These are phyloP conservation scores for Acleris holmiana DNA, from an alignment of 2,888 invertebrate species.

Conservation along the genomic window DNA sequence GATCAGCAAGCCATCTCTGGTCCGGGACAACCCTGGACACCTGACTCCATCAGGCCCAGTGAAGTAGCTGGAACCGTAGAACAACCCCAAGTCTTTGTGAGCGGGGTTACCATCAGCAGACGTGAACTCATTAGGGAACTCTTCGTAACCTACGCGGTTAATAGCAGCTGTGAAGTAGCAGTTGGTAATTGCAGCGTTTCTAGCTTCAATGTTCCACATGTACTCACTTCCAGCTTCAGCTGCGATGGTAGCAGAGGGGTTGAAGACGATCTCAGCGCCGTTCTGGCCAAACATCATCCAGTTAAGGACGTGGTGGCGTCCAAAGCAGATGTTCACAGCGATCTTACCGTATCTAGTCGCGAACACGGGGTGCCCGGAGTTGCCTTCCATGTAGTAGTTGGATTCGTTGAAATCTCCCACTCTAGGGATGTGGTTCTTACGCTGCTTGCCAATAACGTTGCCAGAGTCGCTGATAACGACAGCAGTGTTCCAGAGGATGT, in stretches of 20 bases:
- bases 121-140: conserved; percentile 86
- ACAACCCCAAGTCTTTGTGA: conserved; percentile 94
- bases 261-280: conserved; percentile 99
- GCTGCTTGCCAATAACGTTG: conserved; percentile 95
- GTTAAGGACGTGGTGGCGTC: conserved; percentile 98
- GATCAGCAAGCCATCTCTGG: conserved; percentile 94
- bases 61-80: conserved; percentile 98
- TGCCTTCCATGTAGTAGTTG: conserved; percentile 98
- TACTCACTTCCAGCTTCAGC: conserved; percentile 91
- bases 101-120: conserved; percentile 88
- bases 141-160: conserved; percentile 97
- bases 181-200: conserved; percentile 98
- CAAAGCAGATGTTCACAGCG: conserved; percentile 98
- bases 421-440: conserved; percentile 99
- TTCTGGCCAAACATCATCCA: conserved; percentile 99
- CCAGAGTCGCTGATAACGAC: conserved; percentile 97
- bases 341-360: conserved; percentile 94
- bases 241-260: conserved; percentile 97
- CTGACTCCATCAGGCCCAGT: conserved; percentile 96
- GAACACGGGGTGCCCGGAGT: conserved; percentile 97
- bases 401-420: conserved; percentile 99
- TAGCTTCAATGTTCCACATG: conserved; percentile 97
- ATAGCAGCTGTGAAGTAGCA: conserved; percentile 97
- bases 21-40: conserved; percentile 93
- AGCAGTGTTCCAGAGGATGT: conserved; percentile 97